Evolutionary conservation across 2,797 vertebrate genomes (phyloP).

Genomic region (Arvicola amphibius): DNA sequence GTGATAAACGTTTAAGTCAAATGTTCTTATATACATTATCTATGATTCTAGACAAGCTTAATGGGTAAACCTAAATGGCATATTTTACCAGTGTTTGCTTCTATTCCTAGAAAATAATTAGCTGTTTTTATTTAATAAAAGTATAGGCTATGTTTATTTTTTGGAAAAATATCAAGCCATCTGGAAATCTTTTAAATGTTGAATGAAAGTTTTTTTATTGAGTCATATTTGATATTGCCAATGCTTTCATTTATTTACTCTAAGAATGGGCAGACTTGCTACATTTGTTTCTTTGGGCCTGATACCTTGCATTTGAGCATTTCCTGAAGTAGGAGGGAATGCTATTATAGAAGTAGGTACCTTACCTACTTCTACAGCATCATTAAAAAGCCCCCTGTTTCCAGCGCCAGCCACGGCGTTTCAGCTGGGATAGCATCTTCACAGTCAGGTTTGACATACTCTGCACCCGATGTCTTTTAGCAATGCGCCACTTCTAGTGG

Average conservation of each 20-base stretch:
- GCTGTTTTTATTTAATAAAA: conserved; percentile 58
- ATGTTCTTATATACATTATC: neutral
- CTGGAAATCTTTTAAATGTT: conserved; percentile 70
- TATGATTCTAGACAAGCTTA: conserved; percentile 17
- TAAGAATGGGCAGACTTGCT: conserved; percentile 55
- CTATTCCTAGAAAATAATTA: conserved; percentile 50
- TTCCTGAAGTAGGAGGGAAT: conserved; percentile 51
- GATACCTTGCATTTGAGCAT: conserved; percentile 42
- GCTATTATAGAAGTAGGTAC: conserved; percentile 24
- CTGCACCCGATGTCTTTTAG: conserved; percentile 47
- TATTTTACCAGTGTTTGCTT: conserved; percentile 53
- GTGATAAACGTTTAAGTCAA: neutral
- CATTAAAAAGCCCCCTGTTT: conserved; percentile 48
- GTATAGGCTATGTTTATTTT: conserved; percentile 53
- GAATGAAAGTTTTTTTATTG: conserved; percentile 68
- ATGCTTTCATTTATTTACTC: conserved; percentile 71
- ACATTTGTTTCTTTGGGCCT: conserved; percentile 57
- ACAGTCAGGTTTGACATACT: conserved; percentile 36
- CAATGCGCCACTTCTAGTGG: conserved; percentile 47
- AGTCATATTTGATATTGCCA: conserved; percentile 67
- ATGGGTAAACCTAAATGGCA: conserved; percentile 33
- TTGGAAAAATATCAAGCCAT: conserved; percentile 60
- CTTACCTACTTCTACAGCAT: conserved; percentile 45
- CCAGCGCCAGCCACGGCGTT: conserved; percentile 29
- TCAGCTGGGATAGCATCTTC: conserved; percentile 42